phyloP scores from a whole-genome alignment of 2,888 invertebrate genomes.

The Drosophila nigricruria region DNA sequence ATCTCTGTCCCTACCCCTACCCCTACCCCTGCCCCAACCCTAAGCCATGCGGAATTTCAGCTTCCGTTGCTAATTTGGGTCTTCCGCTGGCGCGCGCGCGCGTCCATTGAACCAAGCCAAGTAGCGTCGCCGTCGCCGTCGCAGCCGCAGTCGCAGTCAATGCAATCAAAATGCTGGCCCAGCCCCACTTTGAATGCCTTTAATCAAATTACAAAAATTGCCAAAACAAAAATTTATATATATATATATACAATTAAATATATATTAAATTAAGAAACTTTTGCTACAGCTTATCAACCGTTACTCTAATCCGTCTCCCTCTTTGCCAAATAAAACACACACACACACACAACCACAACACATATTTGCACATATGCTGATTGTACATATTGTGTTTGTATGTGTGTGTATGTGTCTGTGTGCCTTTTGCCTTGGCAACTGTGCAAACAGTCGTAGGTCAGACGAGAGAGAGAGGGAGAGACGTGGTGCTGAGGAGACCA shows the following conservation, averaged over 20 bases:
- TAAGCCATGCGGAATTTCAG: constrained; percentile 14
- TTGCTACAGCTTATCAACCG: constrained; percentile 18
- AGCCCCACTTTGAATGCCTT: constrained; percentile 27
- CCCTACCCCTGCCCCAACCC: background rate
- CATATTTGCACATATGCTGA: constrained; percentile 42
- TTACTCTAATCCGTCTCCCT: background rate
- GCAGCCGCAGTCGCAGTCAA: constrained; percentile 10
- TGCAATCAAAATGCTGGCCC: constrained; percentile 46
- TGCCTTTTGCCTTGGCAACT: constrained; percentile 33
- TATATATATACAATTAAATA: background rate
- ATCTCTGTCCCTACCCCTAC: background rate
- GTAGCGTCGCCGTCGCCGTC: constrained; percentile 7
- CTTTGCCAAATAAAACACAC: background rate
- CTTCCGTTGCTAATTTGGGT: constrained; percentile 72
- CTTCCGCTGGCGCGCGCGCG: constrained; percentile 55
- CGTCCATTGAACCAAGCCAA: constrained; percentile 47
- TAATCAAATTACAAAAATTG: constrained; percentile 40
- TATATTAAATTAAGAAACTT: constrained; percentile 14
- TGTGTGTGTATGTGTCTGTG: background rate
- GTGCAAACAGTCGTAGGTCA: constrained; percentile 32
- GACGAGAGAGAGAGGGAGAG: background rate
- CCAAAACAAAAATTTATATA: background rate
- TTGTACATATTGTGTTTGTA: constrained; percentile 2
- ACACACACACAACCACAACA: background rate
- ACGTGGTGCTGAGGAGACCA: background rate